Conservation (phyloP, 2,888 invertebrate species). For the Eupithecia centaureata region DNA sequence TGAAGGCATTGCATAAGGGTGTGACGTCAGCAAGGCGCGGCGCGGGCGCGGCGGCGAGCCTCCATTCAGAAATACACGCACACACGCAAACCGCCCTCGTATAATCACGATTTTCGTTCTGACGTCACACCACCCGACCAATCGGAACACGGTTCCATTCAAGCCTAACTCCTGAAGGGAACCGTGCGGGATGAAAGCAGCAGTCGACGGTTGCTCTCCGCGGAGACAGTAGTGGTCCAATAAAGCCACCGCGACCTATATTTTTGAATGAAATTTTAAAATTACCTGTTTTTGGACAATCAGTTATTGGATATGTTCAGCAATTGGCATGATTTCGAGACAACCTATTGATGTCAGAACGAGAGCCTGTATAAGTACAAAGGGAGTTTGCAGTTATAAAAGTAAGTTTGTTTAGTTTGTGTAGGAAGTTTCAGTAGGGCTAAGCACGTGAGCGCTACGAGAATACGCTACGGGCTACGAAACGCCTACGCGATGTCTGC, state of each 20-base stretch:
- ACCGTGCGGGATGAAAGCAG: constrained; percentile 72
- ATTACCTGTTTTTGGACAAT: constrained; percentile 22
- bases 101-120: constrained; percentile 86
- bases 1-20: constrained; percentile 71
- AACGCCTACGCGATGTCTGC: constrained; percentile 76
- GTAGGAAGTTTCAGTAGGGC: constrained; percentile 24
- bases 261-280: constrained; percentile 19
- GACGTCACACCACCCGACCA: constrained; percentile 88
- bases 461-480: constrained; percentile 69
- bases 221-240: constrained; percentile 51
- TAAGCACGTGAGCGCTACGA: constrained; percentile 67
- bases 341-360: constrained; percentile 1
- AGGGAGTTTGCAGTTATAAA: constrained; percentile 10
- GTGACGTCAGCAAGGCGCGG: constrained; percentile 77
- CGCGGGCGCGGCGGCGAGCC: constrained; percentile 71
- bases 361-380: constrained; percentile 41
- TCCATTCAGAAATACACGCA: constrained; percentile 73
- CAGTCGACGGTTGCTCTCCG: constrained; percentile 76
- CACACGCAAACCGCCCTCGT: constrained; percentile 65
- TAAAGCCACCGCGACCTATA: constrained; percentile 20
- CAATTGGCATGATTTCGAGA: constrained; percentile 26
- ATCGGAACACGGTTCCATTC: constrained; percentile 87
- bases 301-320: constrained; percentile 29
- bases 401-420: constrained; percentile 11
- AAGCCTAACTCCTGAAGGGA: constrained; percentile 85